These are phyloP conservation scores for Diplodus sargus DNA, from an alignment of 2,797 vertebrate species.

Conservation along the genomic window DNA sequence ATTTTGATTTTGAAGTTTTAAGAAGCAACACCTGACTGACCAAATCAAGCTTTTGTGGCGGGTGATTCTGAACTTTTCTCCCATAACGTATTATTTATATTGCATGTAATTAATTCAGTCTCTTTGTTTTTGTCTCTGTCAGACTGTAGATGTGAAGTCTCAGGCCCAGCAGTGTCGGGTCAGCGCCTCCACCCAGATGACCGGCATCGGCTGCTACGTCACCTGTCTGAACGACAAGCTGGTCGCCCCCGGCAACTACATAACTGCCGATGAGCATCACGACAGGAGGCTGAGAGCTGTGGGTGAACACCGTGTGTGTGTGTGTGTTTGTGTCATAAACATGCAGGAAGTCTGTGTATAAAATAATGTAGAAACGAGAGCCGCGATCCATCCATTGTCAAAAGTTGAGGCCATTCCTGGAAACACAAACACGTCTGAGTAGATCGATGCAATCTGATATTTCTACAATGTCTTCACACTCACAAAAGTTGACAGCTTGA, in stretches of 20 bases:
- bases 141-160: slow-evolving; percentile 83
- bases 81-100: no score
- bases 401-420: no score
- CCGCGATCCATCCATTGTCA: not conserved
- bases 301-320: slow-evolving; percentile 66
- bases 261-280: slow-evolving; percentile 88
- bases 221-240: slow-evolving; percentile 89
- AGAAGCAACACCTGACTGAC: not conserved
- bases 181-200: slow-evolving; percentile 91
- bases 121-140: slow-evolving; percentile 14
- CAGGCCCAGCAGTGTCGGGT: slow-evolving; percentile 86
- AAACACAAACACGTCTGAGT: not conserved
- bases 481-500: not conserved
- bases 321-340: not conserved
- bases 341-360: not conserved
- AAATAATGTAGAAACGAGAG: not conserved
- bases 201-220: slow-evolving; percentile 89
- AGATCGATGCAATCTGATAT: not conserved
- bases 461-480: not conserved
- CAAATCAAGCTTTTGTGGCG: not conserved
- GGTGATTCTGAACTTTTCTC: no score
- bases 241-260: slow-evolving; percentile 85
- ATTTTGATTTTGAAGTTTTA: not conserved
- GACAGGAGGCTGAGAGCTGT: slow-evolving; percentile 87
- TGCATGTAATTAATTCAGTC: not conserved